Conservation (phyloP, 1,140 invertebrate genomes). For the Trichonephila clavata region DNA sequence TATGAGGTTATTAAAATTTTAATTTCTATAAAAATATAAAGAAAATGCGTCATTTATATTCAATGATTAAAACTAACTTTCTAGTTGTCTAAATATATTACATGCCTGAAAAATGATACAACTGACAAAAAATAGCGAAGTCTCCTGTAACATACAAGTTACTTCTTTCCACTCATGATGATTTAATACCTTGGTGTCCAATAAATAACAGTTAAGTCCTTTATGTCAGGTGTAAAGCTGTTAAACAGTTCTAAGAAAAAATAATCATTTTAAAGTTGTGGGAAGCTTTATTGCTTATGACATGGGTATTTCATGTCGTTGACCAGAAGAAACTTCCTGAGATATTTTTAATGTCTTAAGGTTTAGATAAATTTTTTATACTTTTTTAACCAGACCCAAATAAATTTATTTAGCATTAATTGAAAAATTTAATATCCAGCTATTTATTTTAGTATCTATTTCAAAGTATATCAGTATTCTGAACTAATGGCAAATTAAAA, state of each 20-base stretch:
- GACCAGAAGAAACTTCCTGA: not conserved
- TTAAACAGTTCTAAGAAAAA: not conserved
- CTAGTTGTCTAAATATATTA: not conserved
- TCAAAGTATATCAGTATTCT: not conserved
- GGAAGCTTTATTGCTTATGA: conserved; percentile 1
- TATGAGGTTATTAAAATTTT: too few species aligned
- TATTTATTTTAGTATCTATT: not conserved
- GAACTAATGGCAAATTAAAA: not conserved
- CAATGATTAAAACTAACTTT: not conserved
- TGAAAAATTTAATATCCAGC: not conserved
- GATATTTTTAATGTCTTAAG: not conserved
- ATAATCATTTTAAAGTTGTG: conserved; percentile 7
- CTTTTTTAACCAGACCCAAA: not conserved
- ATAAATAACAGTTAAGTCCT: conserved; percentile 7
- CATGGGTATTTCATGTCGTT: conserved; percentile 8
- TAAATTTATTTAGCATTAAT: not conserved
- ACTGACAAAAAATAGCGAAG: not conserved
- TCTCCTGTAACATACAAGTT: not conserved
- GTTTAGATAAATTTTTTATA: not conserved
- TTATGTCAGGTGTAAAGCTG: conserved; percentile 32
- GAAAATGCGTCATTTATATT: too few species aligned
- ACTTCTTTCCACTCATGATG: not conserved
- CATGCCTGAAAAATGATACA: not conserved
- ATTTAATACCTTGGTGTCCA: conserved; percentile 6
- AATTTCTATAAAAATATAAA: too few species aligned